Base-by-base conservation (phyloP, 1,140 invertebrate species). In the Cephus cinctus region DNA sequence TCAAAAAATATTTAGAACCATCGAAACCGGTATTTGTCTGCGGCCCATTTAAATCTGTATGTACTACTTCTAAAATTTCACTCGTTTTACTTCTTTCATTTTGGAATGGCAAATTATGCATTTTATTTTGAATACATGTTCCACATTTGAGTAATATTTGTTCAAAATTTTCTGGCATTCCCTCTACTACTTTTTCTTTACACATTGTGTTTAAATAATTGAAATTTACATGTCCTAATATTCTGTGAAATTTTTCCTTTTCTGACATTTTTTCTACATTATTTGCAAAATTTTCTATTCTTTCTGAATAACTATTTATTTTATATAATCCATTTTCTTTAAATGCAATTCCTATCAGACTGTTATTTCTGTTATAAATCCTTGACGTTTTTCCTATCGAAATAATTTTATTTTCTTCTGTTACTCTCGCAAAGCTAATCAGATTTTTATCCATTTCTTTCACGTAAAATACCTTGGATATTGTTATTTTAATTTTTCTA, bases 381-480 rank as follows among this genome's bases (percentile, higher is more conserved):
- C 46, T 45, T 16, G 52, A 35, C 18, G 21, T 45, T 8, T 49
- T 11, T 5, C 43, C 52, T 5, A 39, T 36, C 11, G 52, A 41
- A 19, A 54, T 38, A 9, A 50, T 36, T 46, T 42, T 50, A 41
- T 54, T 55, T 41, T 51, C 20, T 14, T 51, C 31, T 5, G 52
- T 51, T 23, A 54, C 45, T 49, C 47, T 52, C 2, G 35, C 43
- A 23, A 42, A 47, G 41, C 43, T 54, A 12, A 57, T 14, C 30
- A 54, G 20, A 47, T 57, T 57, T 48, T 49, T 48, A 34, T 54
- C 36, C 56, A 57, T 57, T 19, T 57, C 48, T 31, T 43, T 42
- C 5, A 52, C 47, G 30, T 41, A 56, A 21, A 46, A 50, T 8
- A 58, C 45, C 31, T 57, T 54, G 31, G 18, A 21, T 9, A 46